Evolutionary conservation across 2,113 vertebrate genomes (phyloP).

Genomic region (Anas platyrhynchos): DNA sequence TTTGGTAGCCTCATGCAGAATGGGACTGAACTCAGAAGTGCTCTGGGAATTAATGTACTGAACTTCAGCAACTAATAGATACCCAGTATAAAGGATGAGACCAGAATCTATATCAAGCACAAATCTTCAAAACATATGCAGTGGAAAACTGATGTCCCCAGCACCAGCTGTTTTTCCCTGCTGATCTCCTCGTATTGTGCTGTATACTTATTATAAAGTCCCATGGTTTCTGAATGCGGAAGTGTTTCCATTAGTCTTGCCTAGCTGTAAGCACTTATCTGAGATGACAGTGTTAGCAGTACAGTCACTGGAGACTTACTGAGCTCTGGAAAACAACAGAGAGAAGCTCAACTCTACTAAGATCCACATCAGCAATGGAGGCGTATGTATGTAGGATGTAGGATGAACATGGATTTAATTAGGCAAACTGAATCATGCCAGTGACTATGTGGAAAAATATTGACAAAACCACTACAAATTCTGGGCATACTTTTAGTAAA

Average conservation of each 20-base stretch:
- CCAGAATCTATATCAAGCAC: not conserved
- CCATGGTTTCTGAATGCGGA: not conserved
- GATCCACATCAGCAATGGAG: not conserved
- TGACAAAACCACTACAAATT: not conserved
- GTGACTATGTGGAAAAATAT: not conserved
- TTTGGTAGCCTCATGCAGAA: not conserved
- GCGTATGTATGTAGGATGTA: not conserved
- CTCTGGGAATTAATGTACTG: not conserved
- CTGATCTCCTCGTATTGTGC: not conserved
- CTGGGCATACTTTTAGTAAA: not conserved
- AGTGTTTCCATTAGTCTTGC: not conserved
- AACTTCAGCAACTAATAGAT: not conserved
- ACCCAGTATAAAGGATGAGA: not conserved
- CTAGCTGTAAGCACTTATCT: not conserved
- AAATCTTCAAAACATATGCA: not conserved
- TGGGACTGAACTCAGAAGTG: not conserved
- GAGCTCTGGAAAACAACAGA: not conserved
- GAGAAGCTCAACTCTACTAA: not conserved
- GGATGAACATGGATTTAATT: not conserved
- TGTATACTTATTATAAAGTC: not conserved
- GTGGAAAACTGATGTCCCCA: not conserved
- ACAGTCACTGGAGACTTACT: not conserved
- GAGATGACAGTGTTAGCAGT: not conserved
- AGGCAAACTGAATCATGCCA: not conserved
- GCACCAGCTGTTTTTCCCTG: not conserved